phyloP scores from a whole-genome alignment of 2,113 vertebrate species.

The Merops nubicus region DNA sequence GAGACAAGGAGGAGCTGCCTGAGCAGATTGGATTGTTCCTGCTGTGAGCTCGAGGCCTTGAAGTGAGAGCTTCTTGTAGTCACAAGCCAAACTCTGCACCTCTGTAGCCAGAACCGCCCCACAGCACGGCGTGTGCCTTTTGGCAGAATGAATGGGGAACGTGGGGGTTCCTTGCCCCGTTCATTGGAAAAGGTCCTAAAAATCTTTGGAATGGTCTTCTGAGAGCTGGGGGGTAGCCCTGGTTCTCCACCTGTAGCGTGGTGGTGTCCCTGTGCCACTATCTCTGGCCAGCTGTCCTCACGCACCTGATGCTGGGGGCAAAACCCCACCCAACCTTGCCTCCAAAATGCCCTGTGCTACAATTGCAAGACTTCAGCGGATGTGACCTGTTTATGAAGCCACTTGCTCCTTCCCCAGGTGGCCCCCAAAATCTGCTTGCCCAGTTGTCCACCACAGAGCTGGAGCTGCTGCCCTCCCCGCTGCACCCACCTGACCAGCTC shows the following conservation, averaged over 20 bases:
- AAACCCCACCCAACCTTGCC: background rate
- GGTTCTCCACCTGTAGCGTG: background rate
- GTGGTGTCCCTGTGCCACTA: background rate
- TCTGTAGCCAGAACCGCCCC: background rate
- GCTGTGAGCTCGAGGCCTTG: background rate
- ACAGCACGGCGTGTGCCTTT: background rate
- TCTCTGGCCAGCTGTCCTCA: background rate
- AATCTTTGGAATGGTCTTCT: background rate
- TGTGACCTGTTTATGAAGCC: background rate
- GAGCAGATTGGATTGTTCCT: accelerated
- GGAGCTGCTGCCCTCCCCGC: background rate
- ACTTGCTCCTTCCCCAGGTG: background rate
- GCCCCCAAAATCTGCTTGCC: background rate
- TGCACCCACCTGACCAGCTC: background rate
- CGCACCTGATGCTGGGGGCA: background rate
- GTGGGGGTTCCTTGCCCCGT: no score
- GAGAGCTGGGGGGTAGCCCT: accelerated
- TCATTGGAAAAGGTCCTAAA: background rate
- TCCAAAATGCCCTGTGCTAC: accelerated
- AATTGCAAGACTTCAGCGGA: background rate
- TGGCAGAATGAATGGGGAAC: accelerated
- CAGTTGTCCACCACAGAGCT: accelerated
- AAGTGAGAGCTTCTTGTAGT: background rate
- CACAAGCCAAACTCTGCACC: background rate
- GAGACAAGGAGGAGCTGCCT: background rate